phyloP scores from a whole-genome alignment of 2,113 vertebrate genomes.

The Tauraco erythrolophus region DNA sequence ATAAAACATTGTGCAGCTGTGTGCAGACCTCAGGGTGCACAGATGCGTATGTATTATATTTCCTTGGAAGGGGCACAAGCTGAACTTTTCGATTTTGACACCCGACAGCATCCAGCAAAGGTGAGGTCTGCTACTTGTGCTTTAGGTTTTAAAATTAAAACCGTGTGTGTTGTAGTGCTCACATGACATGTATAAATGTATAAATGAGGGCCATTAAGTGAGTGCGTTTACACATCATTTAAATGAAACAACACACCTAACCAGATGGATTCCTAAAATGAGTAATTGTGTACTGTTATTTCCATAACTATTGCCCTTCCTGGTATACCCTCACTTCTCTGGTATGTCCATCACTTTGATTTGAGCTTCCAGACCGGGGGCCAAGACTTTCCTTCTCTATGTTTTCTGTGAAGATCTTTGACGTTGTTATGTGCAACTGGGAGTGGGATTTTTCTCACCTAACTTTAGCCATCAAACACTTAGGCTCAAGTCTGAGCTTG shows the following conservation, averaged over 20 bases:
- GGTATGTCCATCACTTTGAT: slow-evolving; percentile 31
- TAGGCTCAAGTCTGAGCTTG: not conserved
- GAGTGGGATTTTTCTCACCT: not conserved
- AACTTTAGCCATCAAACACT: not conserved
- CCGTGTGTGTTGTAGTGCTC: slow-evolving; percentile 61
- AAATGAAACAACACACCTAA: slow-evolving; percentile 66
- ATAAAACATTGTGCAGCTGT: slow-evolving; percentile 72
- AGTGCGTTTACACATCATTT: slow-evolving; percentile 67
- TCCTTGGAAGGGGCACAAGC: slow-evolving; percentile 67
- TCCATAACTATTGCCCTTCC: slow-evolving; percentile 26
- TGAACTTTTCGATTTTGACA: slow-evolving; percentile 68
- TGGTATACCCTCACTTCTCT: not conserved
- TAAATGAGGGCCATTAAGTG: slow-evolving; percentile 60
- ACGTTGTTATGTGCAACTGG: not conserved
- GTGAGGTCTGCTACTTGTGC: slow-evolving; percentile 73
- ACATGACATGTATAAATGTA: slow-evolving; percentile 61
- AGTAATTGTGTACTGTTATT: slow-evolving; percentile 48
- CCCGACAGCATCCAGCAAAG: slow-evolving; percentile 63
- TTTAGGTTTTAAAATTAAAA: slow-evolving; percentile 62
- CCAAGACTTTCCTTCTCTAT: not conserved
- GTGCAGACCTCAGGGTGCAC: slow-evolving; percentile 68
- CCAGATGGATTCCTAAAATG: slow-evolving; percentile 54
- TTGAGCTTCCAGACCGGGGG: not conserved
- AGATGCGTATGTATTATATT: slow-evolving; percentile 67
- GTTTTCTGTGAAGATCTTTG: not conserved